Conservation (phyloP, 1,140 invertebrate genomes). For the Drosophila orena region DNA sequence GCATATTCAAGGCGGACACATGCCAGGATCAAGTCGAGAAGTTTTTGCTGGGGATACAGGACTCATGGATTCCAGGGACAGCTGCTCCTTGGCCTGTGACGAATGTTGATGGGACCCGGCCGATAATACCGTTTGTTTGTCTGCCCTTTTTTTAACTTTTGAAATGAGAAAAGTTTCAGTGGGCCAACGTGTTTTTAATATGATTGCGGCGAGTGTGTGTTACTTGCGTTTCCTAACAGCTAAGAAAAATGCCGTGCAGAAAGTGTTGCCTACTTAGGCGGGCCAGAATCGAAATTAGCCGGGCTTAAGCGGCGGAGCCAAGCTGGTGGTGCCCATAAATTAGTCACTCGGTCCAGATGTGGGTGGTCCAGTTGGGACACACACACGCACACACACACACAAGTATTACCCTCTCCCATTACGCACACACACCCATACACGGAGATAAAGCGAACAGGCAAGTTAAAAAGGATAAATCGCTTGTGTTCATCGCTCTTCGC, state of each 20-base stretch:
- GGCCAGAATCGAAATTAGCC: slow-evolving; percentile 61
- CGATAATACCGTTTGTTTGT: slow-evolving; percentile 81
- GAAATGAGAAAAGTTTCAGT: slow-evolving; percentile 81
- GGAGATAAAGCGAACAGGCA: slow-evolving; percentile 54
- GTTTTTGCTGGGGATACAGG: slow-evolving; percentile 42
- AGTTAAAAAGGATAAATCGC: slow-evolving; percentile 84
- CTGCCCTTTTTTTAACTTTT: slow-evolving; percentile 75
- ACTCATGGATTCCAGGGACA: slow-evolving; percentile 24
- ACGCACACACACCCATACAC: slow-evolving; percentile 7
- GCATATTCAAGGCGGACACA: slow-evolving; percentile 64
- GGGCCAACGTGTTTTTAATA: slow-evolving; percentile 57
- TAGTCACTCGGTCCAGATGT: slow-evolving; percentile 65
- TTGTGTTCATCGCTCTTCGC: slow-evolving; percentile 84
- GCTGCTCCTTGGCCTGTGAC: slow-evolving; percentile 58
- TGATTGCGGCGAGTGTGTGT: slow-evolving; percentile 23
- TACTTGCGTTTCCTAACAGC: not conserved
- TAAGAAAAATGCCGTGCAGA: not conserved
- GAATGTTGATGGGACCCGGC: slow-evolving; percentile 65
- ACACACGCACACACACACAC: slow-evolving; percentile 34
- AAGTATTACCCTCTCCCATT: not conserved
- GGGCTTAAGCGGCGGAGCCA: slow-evolving; percentile 60
- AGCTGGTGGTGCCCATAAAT: slow-evolving; percentile 76
- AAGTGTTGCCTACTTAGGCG: slow-evolving; percentile 58
- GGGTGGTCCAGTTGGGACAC: slow-evolving; percentile 59
- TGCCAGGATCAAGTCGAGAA: slow-evolving; percentile 54